A percentile compares a stretch with the other conserved stretches of the same genome.
These are phyloP conservation scores for Apodemus sylvaticus DNA, from an alignment of 2,113 vertebrate genomes.

Conservation along the genomic window DNA sequence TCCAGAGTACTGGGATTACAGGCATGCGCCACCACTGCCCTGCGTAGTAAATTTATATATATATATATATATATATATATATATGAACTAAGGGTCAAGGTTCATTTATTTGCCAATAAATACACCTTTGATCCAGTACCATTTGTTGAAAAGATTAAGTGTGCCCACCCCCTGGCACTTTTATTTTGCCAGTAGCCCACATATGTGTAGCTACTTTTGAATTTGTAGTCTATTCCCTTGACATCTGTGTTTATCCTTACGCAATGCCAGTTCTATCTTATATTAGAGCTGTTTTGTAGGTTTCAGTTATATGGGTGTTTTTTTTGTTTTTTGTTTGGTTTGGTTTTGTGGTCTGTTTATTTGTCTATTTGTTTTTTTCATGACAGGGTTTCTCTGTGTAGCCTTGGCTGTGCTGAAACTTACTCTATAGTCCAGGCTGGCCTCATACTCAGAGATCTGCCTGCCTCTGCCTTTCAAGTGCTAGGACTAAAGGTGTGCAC, in stretches of 20 bases:
- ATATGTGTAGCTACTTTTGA: not conserved
- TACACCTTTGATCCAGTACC: constrained; percentile 24
- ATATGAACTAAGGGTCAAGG: not conserved
- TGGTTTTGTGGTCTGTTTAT: not conserved
- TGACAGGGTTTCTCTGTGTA: not conserved
- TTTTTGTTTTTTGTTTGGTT: not conserved
- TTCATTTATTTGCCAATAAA: constrained; percentile 39
- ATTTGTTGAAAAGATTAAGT: constrained; percentile 43
- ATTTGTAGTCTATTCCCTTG: not conserved
- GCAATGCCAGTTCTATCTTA: not conserved
- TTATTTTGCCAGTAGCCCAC: not conserved
- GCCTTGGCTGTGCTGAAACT: not conserved
- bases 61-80: too few species aligned
- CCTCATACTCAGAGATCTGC: not conserved
- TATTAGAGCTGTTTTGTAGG: not conserved
- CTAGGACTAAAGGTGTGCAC: too few species aligned
- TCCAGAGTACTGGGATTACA: too few species aligned
- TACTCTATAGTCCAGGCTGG: not conserved
- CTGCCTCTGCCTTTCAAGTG: not conserved
- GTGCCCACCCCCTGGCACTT: not conserved
- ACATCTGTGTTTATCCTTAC: not conserved
- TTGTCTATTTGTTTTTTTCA: not conserved
- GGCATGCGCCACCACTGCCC: too few species aligned
- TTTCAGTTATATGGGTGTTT: not conserved
- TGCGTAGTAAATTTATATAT: too few species aligned